Conservation (phyloP, 2,113 vertebrate species). For the Erythrolamprus reginae region DNA sequence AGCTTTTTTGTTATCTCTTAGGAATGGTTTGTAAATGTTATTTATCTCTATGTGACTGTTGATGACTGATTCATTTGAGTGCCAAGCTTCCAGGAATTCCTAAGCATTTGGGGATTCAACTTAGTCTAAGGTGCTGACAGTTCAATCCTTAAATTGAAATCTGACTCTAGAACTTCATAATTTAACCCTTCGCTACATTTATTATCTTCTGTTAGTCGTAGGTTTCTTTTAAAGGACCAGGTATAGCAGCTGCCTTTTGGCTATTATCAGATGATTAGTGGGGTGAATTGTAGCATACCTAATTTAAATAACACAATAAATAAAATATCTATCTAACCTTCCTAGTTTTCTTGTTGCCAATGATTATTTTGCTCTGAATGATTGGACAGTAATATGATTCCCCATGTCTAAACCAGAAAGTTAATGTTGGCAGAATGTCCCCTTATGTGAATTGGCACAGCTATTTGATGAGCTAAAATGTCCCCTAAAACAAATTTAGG, state of each 20-base stretch:
- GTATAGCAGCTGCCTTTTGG: constrained; percentile 8
- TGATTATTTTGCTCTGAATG: neutral
- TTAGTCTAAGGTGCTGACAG: neutral
- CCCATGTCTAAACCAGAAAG: neutral
- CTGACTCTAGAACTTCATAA: neutral
- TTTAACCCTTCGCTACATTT: neutral
- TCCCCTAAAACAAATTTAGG: neutral
- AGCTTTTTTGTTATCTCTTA: neutral
- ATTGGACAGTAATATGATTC: neutral
- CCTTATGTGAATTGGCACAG: neutral
- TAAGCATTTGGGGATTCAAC: neutral
- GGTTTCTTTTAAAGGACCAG: neutral
- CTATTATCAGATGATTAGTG: neutral
- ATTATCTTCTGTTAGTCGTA: constrained; percentile 1
- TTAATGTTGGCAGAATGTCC: neutral
- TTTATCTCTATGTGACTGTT: neutral
- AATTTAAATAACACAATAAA: neutral
- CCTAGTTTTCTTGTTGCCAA: constrained; percentile 5
- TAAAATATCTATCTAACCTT: neutral
- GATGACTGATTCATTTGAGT: neutral
- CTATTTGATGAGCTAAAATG: neutral
- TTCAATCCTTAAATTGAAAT: neutral
- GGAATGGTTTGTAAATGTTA: neutral
- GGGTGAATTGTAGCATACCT: constrained; percentile 28
- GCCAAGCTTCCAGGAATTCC: neutral